Evolutionary conservation across 2,797 vertebrate genomes (phyloP), one percentile per base, ranked within the genome.

Genomic region (Sebastes baramenuke): DNA sequence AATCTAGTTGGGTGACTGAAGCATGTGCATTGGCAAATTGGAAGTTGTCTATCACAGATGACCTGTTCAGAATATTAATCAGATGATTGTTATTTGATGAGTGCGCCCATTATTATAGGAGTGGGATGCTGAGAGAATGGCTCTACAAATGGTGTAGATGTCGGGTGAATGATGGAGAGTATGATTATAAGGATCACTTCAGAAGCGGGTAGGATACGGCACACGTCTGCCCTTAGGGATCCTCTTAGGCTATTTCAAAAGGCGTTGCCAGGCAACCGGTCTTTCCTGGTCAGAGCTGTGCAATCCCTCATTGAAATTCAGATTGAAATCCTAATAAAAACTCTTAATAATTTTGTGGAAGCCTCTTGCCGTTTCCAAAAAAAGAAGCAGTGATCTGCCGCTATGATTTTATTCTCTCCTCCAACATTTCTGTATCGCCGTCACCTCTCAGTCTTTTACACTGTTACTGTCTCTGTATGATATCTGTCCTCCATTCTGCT

Each of bases 221-320:
- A 70, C 52, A 64, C 7, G n/a, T 75, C 66, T 75, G 67, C 72
- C 87, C 83, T 87, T 22, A 38, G 83, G 88, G 82, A 90, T 83
- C 66, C 34, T 88, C 72, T 66, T 36, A 67, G 81, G 81, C 73
- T 81, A 25, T 83, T 84, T 92, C 77, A 79, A 81, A 74, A 84
- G 60, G 62, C 20, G 90, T 94, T 95, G 93, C 93, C 82, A 90
- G 81, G 95, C 92, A 95, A 95, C 94, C 89, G 78, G 86, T 93
- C 86, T 83, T 42, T 82, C 67, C 75, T 80, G 71, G 78, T 79
- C 78, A 83, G 82, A 76, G 73, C 62, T 82, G 72, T 84, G 71
- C 59, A 80, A 66, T 86, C 66, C 78, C 77, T 84, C 79, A 72
- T 86, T 83, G 81, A 88, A 85, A 92, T 89, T 88, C 77, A 71